Base-by-base conservation (phyloP, 2,797 vertebrate genomes). In the Lateolabrax maculatus region DNA sequence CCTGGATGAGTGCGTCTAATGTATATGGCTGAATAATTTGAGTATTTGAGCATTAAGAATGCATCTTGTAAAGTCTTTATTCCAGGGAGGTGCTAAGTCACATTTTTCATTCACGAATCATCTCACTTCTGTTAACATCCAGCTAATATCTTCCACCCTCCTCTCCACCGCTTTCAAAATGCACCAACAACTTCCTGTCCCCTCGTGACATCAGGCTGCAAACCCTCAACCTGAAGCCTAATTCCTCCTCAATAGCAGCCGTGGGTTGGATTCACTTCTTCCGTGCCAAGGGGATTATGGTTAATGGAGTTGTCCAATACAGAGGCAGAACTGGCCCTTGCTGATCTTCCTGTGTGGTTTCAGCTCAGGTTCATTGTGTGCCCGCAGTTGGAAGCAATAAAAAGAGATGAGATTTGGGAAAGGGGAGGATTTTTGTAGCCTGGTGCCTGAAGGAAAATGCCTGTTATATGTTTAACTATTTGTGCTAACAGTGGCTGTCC, bases 221-320 rank as follows among this genome's bases (percentile, higher is more conserved):
- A 87, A 77, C 58, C 64, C 65, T 81, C 52, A 21, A 58, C 13
- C 12, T 21, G 27, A 67, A 70, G 52, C 53, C 23, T 80, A 82
- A 86, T 78, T 89, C 75, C 60, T 75, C 68, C 73, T 85, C 74
- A 82, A 79, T 56, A 87, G 80, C 74, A 27, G 58, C 27, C 2
- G 36, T 64, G 71, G 65, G 79, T 48, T 77, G 67, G 69, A 73
- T 77, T 86, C 69, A 81, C 83, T 61, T 88, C 67, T 51, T 64
- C 52, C 1, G 8, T n/a, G 21, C 68, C 60, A 72, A 71, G 46
- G 57, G 74, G 82, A 88, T 93, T 90, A 87, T 76, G 84, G 80
- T 86, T 89, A 87, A 88, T 89, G 71, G 89, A 89, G 79, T 88
- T 76, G 79, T 65, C 65, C 81, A 19, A 78, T 79, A 75, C 65